phyloP scores from a whole-genome alignment of 1,140 invertebrate genomes.

The Bactericera cockerelli region DNA sequence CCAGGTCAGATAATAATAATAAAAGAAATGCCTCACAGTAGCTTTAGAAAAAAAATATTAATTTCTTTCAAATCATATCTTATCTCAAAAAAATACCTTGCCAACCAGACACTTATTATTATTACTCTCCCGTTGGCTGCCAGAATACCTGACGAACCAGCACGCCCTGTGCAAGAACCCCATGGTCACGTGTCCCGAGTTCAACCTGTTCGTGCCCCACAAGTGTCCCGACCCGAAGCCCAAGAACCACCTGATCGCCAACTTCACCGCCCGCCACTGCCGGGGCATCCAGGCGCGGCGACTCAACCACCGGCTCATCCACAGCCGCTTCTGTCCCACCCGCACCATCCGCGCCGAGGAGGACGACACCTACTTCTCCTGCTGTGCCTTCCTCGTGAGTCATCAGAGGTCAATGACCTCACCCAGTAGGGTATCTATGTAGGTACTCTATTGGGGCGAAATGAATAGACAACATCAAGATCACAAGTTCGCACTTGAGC shows the following conservation, averaged over 20 bases:
- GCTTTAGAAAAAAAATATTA: no score
- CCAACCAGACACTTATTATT: no score
- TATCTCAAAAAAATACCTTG: no score
- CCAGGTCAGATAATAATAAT: no score
- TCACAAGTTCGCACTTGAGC: no score
- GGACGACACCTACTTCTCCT: slow-evolving; percentile 68
- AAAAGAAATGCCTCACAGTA: no score
- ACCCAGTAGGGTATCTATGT: no score
- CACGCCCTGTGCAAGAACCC: slow-evolving; percentile 86
- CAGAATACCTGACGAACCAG: slow-evolving; percentile 89
- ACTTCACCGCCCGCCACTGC: slow-evolving; percentile 46
- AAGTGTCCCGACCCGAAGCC: slow-evolving; percentile 79
- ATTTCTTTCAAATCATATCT: no score
- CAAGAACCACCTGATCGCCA: slow-evolving; percentile 48
- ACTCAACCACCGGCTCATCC: slow-evolving; percentile 64
- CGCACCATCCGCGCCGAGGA: slow-evolving; percentile 57
- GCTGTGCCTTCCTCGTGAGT: slow-evolving; percentile 55
- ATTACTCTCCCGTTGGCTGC: no score
- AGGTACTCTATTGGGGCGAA: no score
- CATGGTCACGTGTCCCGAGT: slow-evolving; percentile 78
- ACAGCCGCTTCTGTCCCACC: slow-evolving; percentile 77
- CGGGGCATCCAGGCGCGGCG: slow-evolving; percentile 38
- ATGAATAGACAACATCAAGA: no score
- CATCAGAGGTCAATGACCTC: no score
- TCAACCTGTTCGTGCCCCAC: slow-evolving; percentile 79